A percentile compares a stretch with the other conserved stretches of the same genome.
These are phyloP conservation scores for Pipistrellus kuhlii DNA, from an alignment of 2,797 vertebrate species.

Conservation along the genomic window DNA sequence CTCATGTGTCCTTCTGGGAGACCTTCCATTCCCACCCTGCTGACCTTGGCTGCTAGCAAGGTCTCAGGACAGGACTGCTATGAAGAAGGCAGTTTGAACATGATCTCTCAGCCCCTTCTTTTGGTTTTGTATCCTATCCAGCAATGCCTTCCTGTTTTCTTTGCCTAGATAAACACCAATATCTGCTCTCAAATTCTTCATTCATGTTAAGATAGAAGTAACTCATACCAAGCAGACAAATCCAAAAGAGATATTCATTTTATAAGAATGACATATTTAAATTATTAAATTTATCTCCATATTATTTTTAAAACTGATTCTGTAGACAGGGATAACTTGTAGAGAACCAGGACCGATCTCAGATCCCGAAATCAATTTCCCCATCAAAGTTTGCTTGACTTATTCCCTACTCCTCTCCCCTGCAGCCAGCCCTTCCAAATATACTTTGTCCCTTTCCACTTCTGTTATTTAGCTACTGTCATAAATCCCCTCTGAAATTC, in stretches of 20 bases:
- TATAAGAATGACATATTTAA: not conserved
- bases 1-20: not conserved
- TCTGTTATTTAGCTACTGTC: not conserved
- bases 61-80: not conserved
- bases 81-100: not conserved
- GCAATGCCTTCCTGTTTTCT: not conserved
- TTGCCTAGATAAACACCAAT: not conserved
- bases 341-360: not conserved
- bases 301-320: not conserved
- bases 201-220: not conserved
- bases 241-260: constrained; percentile 22
- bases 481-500: not conserved
- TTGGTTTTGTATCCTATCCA: not conserved
- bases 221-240: not conserved
- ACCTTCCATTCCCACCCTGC: not conserved
- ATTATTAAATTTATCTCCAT: not conserved
- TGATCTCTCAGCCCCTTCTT: not conserved
- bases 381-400: not conserved
- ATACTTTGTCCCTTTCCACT: not conserved
- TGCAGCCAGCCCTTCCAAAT: not conserved
- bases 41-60: not conserved
- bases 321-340: not conserved
- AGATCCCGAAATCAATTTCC: not conserved
- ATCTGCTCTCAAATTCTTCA: constrained; percentile 21
- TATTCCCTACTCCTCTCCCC: not conserved